Evolutionary conservation across 37 sponge, comb jelly and placozoan genomes (phyloP), one percentile per base, ranked within the genome.

Genomic region (Hormiphora californensis): DNA sequence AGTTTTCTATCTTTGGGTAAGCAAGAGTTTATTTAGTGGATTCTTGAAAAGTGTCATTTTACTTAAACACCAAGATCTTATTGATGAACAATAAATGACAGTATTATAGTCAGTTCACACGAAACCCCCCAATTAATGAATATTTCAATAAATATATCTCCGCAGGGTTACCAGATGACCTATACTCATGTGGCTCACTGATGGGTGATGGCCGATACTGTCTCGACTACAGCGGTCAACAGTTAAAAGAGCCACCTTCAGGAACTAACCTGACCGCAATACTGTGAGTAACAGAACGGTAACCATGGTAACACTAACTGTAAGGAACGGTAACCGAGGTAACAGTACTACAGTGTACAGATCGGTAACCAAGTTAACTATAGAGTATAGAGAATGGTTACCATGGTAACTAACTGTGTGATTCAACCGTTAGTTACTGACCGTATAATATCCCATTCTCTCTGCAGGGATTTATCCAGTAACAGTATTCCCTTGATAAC

Each of bases 191-290:
- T 17, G 81, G 81, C 1, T 23, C 81, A 37, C 44, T 73, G 44
- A 43, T 73, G 5, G 81, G 81, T 0, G 81, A 73, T n/a, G 4
- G 43, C 17, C 41, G 81, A 0, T 73, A 73, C 81, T 73, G 81
- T 33, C 81, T 73, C 23, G 81, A 73, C 81, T 73, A 40, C 22
- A 43, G 46, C 46, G 43, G 43, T 46, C 19, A 7, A 3, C n/a
- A 36, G 4, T 17, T 73, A 0, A 40, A 25, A 1, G 28, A 40
- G 28, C 81, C 81, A n/a, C 81, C 81, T 25, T 43, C 21, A 1
- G 81, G 81, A 21, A 32, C 28, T 22, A 73, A 73, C 25, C 12
- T 73, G 23, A 73, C 81, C 27, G 43, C 44, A 21, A 73, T 73
- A 37, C 44, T 73, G 81, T 73, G 25, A 22, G 81, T 41, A 57